Base-by-base conservation (phyloP, 2,113 vertebrate genomes). In the Ictidomys tridecemlineatus region DNA sequence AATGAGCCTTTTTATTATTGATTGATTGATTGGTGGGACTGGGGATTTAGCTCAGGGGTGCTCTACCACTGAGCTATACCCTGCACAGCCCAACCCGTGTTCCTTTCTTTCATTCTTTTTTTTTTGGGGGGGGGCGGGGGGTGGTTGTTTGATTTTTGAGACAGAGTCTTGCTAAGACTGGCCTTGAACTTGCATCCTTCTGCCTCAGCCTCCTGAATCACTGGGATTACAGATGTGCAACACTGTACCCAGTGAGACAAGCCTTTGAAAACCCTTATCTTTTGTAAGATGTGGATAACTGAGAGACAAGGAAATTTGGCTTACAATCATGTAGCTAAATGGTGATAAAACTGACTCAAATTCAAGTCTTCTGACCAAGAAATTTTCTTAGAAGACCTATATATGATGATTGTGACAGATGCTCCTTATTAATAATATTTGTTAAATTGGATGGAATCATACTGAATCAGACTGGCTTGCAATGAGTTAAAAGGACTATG, bases 381-480 rank as follows among this genome's bases (percentile, higher is more conserved):
- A 42, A 11, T 76, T 79, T 89, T 48, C 67, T 89, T 84, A 42
- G 65, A 89, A 91, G 67, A n/a, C 24, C 56, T 94, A 53, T 93
- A 74, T 86, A 37, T 80, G 65, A 61, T 42, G 3, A 32, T 37
- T 73, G 85, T 42, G 13, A 34, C 61, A 77, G n/a, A 28, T 61
- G 56, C 18, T 70, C 11, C 56, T 95, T 48, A 30, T 79, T 80
- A 37, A 73, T 82, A 72, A 73, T 39, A 37, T 8, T 78, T 69
- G 32, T 20, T 0, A 1, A 85, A 28, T 11, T 93, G 65, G 32
- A 20, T 63, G 78, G 51, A 85, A 48, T 74, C 70, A 83, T 17
- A 69, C 39, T 45, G 53, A 77, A 78, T 53, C 65, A 51, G 65
- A 42, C 48, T 74, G 85, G n/a, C 69, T 86, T 32, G 80, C 67